These are phyloP conservation scores for Ormia ochracea DNA, from an alignment of 2,888 invertebrate species.

Conservation along the genomic window DNA sequence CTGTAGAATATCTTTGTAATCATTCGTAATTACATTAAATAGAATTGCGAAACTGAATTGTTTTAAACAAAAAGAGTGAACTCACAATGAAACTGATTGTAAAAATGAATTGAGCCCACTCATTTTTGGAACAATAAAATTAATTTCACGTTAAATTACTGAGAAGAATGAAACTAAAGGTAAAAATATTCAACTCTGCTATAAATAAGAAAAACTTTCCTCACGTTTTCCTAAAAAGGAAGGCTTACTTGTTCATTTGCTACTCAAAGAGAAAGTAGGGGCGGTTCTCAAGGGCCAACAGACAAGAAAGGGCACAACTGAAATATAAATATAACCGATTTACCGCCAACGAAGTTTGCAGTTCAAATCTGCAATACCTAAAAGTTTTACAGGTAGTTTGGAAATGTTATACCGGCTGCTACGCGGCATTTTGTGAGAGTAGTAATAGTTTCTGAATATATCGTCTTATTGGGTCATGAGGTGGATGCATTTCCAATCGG, in stretches of 20 bases:
- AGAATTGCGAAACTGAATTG: background rate
- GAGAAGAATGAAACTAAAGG: background rate
- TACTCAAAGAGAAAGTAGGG: background rate
- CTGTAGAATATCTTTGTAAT: background rate
- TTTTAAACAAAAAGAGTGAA: background rate
- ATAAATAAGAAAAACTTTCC: background rate
- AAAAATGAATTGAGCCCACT: constrained; percentile 1
- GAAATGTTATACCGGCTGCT: background rate
- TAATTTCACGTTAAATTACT: background rate
- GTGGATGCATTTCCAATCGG: no score
- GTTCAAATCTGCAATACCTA: background rate
- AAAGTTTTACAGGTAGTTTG: constrained; percentile 1
- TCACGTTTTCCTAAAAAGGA: background rate
- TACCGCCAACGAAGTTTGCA: background rate
- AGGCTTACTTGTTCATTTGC: background rate
- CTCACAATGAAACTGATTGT: background rate
- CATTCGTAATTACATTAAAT: constrained; percentile 12
- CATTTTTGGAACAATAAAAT: background rate
- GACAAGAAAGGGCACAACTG: background rate
- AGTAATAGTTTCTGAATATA: background rate
- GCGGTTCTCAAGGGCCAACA: no score
- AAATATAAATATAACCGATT: background rate
- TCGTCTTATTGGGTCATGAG: background rate
- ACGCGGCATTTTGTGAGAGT: no score
- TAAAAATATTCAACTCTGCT: background rate